Percentiles rank a stretch among this genome's conserved stretches.
Evolutionary conservation across 2,113 vertebrate genomes (phyloP).

Genomic region (Lycocorax pyrrhopterus): DNA sequence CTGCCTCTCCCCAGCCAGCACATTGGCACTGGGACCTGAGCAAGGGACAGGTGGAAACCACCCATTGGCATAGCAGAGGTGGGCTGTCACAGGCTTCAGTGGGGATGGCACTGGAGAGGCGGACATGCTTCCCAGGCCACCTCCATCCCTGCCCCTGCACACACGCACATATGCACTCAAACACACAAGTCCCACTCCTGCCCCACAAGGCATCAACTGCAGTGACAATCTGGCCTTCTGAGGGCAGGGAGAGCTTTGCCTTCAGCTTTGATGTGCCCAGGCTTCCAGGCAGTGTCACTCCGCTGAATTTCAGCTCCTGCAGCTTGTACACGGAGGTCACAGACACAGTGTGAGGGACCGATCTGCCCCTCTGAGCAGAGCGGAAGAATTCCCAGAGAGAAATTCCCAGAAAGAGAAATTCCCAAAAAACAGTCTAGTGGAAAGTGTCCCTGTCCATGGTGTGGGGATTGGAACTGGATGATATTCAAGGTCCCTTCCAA

Average conservation of each 20-base stretch:
- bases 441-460: neutral
- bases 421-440: neutral
- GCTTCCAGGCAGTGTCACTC: neutral
- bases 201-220: neutral
- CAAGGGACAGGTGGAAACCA: neutral
- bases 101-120: neutral
- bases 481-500: neutral
- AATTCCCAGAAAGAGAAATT: too few relatives aligned
- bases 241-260: neutral
- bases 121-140: neutral
- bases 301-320: neutral
- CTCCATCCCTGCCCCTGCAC: neutral
- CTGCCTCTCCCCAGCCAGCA: too few relatives aligned
- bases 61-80: fast-evolving
- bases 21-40: fast-evolving
- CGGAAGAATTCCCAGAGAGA: too few relatives aligned
- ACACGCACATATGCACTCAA: neutral
- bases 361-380: neutral
- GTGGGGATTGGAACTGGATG: neutral
- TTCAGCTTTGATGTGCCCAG: neutral
- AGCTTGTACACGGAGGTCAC: fast-evolving
- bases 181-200: neutral
- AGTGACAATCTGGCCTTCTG: neutral
- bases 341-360: neutral
- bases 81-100: neutral